Conservation (phyloP, 37 sponge, comb jelly and placozoan genomes). For the Ephydatia muelleri region DNA sequence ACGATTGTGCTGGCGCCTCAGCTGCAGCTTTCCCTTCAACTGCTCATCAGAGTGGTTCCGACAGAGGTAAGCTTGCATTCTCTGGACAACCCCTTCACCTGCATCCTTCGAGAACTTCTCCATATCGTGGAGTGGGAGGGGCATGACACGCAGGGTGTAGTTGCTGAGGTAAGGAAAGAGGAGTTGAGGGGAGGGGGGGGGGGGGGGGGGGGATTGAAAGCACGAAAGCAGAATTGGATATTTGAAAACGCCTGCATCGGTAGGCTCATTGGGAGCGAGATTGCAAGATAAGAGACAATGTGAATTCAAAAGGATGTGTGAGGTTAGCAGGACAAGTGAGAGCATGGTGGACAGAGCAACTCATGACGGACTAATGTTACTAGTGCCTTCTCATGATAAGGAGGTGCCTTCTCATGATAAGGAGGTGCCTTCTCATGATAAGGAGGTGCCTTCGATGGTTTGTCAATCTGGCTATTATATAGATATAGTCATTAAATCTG, state of each 20-base stretch:
- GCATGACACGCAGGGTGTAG: slow-evolving; percentile 75
- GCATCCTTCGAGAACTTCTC: slow-evolving; percentile 11
- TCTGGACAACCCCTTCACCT: slow-evolving; percentile 14
- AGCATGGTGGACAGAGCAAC: no score
- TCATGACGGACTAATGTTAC: no score
- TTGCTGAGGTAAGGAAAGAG: slow-evolving; percentile 45
- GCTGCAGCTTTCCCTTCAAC: slow-evolving; percentile 60
- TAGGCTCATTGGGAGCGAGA: no score
- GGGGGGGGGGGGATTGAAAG: neutral
- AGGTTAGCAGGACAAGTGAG: neutral
- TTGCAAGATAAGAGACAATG: neutral
- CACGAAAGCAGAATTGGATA: no score
- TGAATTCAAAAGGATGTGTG: neutral
- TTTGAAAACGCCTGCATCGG: no score
- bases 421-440: no score
- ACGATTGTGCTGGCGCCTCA: slow-evolving; percentile 39
- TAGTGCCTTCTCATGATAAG: no score
- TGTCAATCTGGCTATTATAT: no score
- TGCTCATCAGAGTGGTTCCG: slow-evolving; percentile 81
- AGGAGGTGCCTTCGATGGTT: no score
- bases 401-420: no score
- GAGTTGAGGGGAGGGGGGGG: neutral
- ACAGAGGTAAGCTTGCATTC: slow-evolving; percentile 58
- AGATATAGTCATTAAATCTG: no score
- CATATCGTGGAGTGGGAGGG: slow-evolving; percentile 66